phyloP scores from a whole-genome alignment of 2,113 vertebrate genomes.

The Sylvietta virens region DNA sequence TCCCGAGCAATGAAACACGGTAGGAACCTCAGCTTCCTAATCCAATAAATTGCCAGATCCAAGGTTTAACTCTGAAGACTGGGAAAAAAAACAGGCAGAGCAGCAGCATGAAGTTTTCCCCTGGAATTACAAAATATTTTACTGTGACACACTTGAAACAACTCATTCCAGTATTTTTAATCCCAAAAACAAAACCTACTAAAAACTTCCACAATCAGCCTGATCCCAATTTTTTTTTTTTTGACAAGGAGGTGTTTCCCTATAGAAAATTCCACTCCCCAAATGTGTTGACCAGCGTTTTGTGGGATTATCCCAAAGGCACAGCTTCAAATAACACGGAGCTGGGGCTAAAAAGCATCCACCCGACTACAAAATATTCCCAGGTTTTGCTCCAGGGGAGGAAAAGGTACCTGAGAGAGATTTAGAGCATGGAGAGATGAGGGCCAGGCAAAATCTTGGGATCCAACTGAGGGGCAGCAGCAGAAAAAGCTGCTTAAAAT shows the following conservation, averaged over 20 bases:
- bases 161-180: not conserved
- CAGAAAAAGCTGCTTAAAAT: not conserved
- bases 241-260: not conserved
- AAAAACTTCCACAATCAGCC: not conserved
- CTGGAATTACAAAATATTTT: not conserved
- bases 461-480: not conserved
- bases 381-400: rapidly evolving
- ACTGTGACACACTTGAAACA: not conserved
- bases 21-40: not conserved
- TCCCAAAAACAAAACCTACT: not conserved
- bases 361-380: not conserved
- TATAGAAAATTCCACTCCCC: not conserved
- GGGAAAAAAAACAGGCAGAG: not conserved
- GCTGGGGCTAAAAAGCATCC: not conserved
- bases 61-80: not conserved
- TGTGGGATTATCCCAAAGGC: not conserved
- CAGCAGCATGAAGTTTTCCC: not conserved
- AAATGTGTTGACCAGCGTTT: not conserved
- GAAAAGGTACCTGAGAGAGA: rapidly evolving
- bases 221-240: not conserved
- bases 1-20: not conserved
- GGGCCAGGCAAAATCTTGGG: not conserved
- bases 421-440: not conserved
- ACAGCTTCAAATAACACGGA: not conserved
- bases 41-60: not conserved